phyloP scores from a whole-genome alignment of 2,113 vertebrate species.

The Myotis brandtii region DNA sequence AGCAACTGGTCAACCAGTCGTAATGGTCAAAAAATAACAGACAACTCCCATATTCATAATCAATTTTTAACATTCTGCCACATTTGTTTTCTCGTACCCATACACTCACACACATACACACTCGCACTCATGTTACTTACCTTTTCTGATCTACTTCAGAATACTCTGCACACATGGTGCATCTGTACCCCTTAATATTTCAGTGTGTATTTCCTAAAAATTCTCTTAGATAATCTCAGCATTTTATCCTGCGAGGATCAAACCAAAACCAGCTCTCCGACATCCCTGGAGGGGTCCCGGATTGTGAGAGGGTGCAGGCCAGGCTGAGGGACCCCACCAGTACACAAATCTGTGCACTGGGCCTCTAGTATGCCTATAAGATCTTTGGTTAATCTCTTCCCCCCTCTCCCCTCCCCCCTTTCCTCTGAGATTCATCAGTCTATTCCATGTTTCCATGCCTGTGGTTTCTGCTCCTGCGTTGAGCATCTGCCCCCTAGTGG shows the following conservation, averaged over 20 bases:
- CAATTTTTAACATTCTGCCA: neutral
- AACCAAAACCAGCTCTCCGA: too few species aligned
- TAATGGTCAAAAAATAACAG: neutral
- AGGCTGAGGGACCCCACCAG: too few species aligned
- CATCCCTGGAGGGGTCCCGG: neutral
- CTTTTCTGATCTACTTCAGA: neutral
- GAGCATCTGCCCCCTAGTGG: too few species aligned
- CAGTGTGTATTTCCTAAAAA: neutral
- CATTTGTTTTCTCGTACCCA: neutral
- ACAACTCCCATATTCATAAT: conserved; percentile 1
- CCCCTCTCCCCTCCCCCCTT: too few species aligned
- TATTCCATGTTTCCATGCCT: too few species aligned
- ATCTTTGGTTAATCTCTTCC: too few species aligned
- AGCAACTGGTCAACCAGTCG: too few species aligned
- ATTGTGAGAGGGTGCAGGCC: too few species aligned
- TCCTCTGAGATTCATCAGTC: too few species aligned
- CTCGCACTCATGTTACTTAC: neutral
- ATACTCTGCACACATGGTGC: neutral
- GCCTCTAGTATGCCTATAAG: too few species aligned
- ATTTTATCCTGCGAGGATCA: neutral
- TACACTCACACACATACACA: neutral
- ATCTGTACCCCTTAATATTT: neutral
- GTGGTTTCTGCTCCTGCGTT: too few species aligned
- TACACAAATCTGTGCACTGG: too few species aligned
- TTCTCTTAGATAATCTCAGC: neutral